phyloP scores from a whole-genome alignment of 2,888 invertebrate genomes.

The Itoplectis maculator region DNA sequence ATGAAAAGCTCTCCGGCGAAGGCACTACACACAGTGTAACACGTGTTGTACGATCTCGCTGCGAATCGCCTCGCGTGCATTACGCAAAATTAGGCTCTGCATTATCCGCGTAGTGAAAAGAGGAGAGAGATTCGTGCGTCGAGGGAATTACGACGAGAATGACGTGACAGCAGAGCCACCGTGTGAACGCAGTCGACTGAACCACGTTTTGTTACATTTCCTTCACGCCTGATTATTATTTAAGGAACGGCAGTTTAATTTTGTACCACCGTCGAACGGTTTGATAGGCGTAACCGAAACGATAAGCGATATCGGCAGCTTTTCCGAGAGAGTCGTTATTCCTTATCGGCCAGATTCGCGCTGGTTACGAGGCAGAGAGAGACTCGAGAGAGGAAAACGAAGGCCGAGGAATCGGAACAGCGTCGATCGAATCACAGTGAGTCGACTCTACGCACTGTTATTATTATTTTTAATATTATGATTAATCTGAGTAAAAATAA shows the following conservation, averaged over 20 bases:
- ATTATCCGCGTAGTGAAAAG: conserved; percentile 47
- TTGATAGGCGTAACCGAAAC: conserved; percentile 59
- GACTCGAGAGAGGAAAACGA: conserved; percentile 18
- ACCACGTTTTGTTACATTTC: not conserved
- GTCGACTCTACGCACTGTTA: too few relatives aligned
- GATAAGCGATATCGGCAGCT: conserved; percentile 36
- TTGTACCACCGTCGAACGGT: conserved; percentile 7
- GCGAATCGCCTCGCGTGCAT: conserved; percentile 49
- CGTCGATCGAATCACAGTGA: too few relatives aligned
- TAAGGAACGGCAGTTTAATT: not conserved
- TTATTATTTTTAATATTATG: too few relatives aligned
- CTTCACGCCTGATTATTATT: not conserved
- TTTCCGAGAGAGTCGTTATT: conserved; percentile 44
- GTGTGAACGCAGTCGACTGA: conserved; percentile 61
- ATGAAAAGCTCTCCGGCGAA: conserved; percentile 56
- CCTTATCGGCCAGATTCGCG: conserved; percentile 43
- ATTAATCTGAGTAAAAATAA: too few relatives aligned
- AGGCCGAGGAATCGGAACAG: not conserved
- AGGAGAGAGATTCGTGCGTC: conserved; percentile 49
- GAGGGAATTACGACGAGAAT: conserved; percentile 61
- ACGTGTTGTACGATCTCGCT: too few relatives aligned
- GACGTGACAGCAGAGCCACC: conserved; percentile 60
- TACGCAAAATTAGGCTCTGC: conserved; percentile 52
- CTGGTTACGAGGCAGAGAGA: conserved; percentile 16
- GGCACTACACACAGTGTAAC: too few relatives aligned